phyloP scores from a whole-genome alignment of 2,113 vertebrate species.

The Gavia stellata region DNA sequence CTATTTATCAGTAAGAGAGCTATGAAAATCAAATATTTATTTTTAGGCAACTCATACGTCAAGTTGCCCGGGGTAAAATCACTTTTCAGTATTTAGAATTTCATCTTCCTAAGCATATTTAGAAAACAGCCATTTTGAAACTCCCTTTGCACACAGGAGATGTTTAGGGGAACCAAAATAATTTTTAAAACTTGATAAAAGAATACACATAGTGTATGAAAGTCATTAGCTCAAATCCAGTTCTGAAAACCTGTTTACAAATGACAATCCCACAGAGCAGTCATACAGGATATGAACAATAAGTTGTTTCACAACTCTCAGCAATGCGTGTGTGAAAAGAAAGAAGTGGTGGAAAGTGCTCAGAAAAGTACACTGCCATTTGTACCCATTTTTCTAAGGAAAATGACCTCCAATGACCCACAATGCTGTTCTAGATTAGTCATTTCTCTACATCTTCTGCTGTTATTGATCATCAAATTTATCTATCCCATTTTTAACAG shows the following conservation, averaged over 20 bases:
- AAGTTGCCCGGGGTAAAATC: neutral
- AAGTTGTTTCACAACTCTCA: neutral
- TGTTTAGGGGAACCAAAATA: neutral
- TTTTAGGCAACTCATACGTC: neutral
- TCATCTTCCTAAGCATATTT: neutral
- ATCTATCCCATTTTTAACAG: neutral
- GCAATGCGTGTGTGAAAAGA: neutral
- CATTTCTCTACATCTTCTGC: neutral
- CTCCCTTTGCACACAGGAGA: neutral
- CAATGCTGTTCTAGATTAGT: neutral
- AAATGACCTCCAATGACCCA: neutral
- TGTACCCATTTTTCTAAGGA: neutral
- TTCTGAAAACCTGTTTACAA: constrained; percentile 2
- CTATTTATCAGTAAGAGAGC: neutral
- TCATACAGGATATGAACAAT: neutral
- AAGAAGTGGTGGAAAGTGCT: neutral
- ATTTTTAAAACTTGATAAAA: neutral
- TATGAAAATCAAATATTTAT: neutral
- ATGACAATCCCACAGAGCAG: neutral
- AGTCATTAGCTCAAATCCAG: neutral
- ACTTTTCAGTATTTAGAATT: neutral
- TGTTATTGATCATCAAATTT: neutral
- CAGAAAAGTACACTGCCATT: neutral
- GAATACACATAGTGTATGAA: neutral
- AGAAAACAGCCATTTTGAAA: neutral